Base-by-base conservation (phyloP, 2,113 vertebrate genomes). In the Sarotherodon lohbergeri region DNA sequence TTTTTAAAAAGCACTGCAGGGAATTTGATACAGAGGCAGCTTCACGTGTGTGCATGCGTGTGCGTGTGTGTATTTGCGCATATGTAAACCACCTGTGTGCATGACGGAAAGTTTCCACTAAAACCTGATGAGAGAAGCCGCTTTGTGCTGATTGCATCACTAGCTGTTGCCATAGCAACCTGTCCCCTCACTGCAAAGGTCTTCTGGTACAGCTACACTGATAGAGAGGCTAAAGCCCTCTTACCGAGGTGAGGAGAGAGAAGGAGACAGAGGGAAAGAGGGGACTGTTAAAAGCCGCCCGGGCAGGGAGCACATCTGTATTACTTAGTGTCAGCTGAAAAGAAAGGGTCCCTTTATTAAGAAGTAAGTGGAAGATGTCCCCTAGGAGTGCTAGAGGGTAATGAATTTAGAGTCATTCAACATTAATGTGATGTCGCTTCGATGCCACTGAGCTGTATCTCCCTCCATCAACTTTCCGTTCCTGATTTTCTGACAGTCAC, bases 141-240 rank as follows among this genome's bases (percentile, higher is more conserved):
- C 88, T 91, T 83, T 68, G 85, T 13, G 61, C 84, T 54, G 76
- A 87, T 94, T 93, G 93, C 92, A 95, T 96, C 93, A 88, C 82
- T 48, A 89, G 57, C 90, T 87, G 96, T 97, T 92, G 86, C 94
- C 93, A 95, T 95, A 84, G 95, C 83, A 95, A 96, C 95, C 54
- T 39, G 80, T 92, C 90, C 89, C 92, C 86, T 93, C 87, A 87
- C 88, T 17, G n/a, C 56, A 19, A 90, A 92, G 86, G 81, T 90
- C 91, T 79, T 85, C 82, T 84, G 81, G 92, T 88, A 56, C 73
- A 59, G 89, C 85, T 86, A 71, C 90, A 84, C 83, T 83, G 91
- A 93, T 84, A 90, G 88, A 93, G 91, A 92, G 81, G 80, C 90
- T 90, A 82, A 86, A 93, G 91, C 80, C 81, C 89, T 93, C 93